These are phyloP conservation scores for Taenaris catops DNA, from an alignment of 2,888 invertebrate species.

Conservation along the genomic window DNA sequence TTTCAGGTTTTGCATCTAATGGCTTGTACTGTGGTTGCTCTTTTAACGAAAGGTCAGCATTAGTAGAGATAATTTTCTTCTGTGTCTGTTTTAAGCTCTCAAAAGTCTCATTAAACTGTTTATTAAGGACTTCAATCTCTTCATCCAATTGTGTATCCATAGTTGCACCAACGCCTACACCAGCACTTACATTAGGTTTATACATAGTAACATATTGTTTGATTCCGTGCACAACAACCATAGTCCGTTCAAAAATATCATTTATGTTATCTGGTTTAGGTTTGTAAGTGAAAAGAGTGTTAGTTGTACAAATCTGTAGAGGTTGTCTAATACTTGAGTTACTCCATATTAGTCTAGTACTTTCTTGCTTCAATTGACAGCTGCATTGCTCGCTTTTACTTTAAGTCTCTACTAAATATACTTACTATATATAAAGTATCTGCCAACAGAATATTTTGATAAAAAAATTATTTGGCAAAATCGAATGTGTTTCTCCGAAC, in stretches of 20 bases:
- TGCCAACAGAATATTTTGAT: too few relatives aligned
- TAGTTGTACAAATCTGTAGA: slow-evolving; percentile 50
- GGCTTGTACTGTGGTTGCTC: too few relatives aligned
- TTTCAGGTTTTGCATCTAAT: too few relatives aligned
- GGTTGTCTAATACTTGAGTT: slow-evolving; percentile 84
- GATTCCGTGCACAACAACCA: slow-evolving; percentile 86
- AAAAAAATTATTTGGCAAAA: too few relatives aligned
- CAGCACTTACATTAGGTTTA: slow-evolving; percentile 44
- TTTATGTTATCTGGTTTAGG: slow-evolving; percentile 42
- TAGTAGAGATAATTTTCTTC: slow-evolving; percentile 19
- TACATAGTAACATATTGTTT: slow-evolving; percentile 76
- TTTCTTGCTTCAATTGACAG: slow-evolving; percentile 82
- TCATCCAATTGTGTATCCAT: slow-evolving; percentile 53
- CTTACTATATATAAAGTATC: slow-evolving; percentile 82
- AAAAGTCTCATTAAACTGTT: slow-evolving; percentile 65
- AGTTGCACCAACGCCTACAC: slow-evolving; percentile 31
- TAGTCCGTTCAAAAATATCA: slow-evolving; percentile 80
- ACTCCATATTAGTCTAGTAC: slow-evolving; percentile 81
- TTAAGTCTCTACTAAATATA: slow-evolving; percentile 83
- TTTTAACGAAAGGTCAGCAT: too few relatives aligned
- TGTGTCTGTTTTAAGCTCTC: slow-evolving; percentile 49
- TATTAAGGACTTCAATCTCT: slow-evolving; percentile 65
- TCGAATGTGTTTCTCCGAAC: too few relatives aligned
- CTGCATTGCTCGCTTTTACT: slow-evolving; percentile 84
- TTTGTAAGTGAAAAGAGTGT: slow-evolving; percentile 42